phyloP scores from a whole-genome alignment of 2,797 vertebrate species.

The Apodemus agrarius region DNA sequence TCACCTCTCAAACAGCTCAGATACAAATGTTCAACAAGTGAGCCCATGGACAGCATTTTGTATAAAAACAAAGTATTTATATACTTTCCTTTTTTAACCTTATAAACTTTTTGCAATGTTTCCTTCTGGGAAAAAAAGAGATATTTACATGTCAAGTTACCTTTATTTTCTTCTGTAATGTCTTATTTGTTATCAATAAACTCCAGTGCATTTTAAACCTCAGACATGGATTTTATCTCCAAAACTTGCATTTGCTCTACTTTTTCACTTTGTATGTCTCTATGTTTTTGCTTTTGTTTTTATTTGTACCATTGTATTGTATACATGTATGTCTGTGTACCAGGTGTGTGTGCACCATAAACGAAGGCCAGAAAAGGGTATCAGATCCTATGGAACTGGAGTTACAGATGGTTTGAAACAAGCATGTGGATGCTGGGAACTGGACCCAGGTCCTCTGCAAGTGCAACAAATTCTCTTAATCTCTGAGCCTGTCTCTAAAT shows the following conservation, averaged over 20 bases:
- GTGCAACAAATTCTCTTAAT: neutral
- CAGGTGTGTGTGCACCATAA: neutral
- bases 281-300: neutral
- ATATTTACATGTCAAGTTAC: neutral
- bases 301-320: neutral
- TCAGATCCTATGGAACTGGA: neutral
- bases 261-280: neutral
- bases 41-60: neutral
- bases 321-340: neutral
- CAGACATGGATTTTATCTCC: slow-evolving; percentile 20
- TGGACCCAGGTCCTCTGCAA: neutral
- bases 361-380: neutral
- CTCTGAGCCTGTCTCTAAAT: neutral
- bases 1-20: neutral
- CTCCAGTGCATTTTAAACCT: neutral
- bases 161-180: neutral
- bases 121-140: neutral
- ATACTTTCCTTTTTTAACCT: neutral
- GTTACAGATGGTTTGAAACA: neutral
- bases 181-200: neutral
- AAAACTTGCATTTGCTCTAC: neutral
- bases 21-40: neutral
- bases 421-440: neutral
- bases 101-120: neutral
- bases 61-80: neutral